Conservation (phyloP, 2,888 invertebrate genomes). For the Leptodirus hochenwartii region DNA sequence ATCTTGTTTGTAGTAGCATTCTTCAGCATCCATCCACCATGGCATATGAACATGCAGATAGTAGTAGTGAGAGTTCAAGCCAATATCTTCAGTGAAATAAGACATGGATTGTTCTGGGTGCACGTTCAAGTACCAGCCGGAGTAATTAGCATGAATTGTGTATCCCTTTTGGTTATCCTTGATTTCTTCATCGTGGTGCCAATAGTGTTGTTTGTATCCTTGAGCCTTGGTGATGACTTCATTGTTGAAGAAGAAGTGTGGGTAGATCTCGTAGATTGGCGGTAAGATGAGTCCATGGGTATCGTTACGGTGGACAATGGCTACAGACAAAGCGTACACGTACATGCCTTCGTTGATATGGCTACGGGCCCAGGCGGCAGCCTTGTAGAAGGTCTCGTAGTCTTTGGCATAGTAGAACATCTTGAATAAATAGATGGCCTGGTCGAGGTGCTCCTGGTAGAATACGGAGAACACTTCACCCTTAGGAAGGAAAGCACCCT, state of each 20-base stretch:
- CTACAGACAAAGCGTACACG: conserved; percentile 41
- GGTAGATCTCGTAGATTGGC: conserved; percentile 53
- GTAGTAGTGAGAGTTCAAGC: conserved; percentile 41
- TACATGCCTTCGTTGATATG: conserved; percentile 50
- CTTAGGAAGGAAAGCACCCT: conserved; percentile 36
- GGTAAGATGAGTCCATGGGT: conserved; percentile 46
- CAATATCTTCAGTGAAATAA: conserved; percentile 48
- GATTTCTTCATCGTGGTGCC: conserved; percentile 17
- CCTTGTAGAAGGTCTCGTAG: conserved; percentile 47
- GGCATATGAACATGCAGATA: conserved; percentile 41
- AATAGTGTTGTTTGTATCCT: conserved; percentile 36
- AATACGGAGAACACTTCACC: conserved; percentile 41
- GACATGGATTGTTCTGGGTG: conserved; percentile 37
- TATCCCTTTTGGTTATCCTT: conserved; percentile 20
- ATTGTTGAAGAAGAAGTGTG: conserved; percentile 49
- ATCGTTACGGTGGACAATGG: conserved; percentile 42
- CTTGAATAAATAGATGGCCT: conserved; percentile 44
- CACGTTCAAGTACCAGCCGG: conserved; percentile 29
- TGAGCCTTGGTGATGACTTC: conserved; percentile 48
- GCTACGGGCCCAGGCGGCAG: conserved; percentile 48
- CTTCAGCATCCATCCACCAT: conserved; percentile 38
- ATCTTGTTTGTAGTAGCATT: conserved; percentile 21
- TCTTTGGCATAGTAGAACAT: conserved; percentile 51
- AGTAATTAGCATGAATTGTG: conserved; percentile 24
- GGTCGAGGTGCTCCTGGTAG: conserved; percentile 38